Evolutionary conservation across 2,113 vertebrate species (phyloP).

Genomic region (Actenoides hombroni): DNA sequence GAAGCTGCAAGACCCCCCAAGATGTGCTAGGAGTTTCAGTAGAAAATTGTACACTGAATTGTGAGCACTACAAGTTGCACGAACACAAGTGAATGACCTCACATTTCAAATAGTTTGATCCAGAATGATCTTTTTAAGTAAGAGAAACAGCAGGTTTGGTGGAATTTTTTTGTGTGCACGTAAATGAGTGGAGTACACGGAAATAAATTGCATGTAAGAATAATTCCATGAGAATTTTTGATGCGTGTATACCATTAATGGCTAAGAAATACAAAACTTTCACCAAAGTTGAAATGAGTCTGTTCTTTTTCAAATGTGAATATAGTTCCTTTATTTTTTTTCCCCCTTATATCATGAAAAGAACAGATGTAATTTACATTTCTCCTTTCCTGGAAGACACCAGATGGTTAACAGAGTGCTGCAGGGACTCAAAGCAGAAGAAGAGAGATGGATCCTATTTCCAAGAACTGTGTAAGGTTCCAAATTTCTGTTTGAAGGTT

Average conservation of each 20-base stretch:
- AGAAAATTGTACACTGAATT: neutral
- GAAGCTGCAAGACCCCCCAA: neutral
- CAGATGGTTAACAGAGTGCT: conserved; percentile 38
- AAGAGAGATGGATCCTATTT: neutral
- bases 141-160: neutral
- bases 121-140: neutral
- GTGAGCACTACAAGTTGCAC: neutral
- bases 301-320: neutral
- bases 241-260: neutral
- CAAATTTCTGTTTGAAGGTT: neutral
- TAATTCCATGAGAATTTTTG: neutral
- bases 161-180: neutral
- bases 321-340: neutral
- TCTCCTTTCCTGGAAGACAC: conserved; percentile 14
- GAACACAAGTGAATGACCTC: neutral
- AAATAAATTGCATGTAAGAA: neutral
- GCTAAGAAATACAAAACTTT: neutral
- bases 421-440: conserved; percentile 2
- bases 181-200: neutral
- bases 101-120: neutral
- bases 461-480: neutral
- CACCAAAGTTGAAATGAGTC: neutral
- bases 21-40: neutral
- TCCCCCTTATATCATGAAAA: neutral
- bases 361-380: conserved; percentile 6